phyloP scores from a whole-genome alignment of 2,888 invertebrate species.

The Neoascia interrupta region DNA sequence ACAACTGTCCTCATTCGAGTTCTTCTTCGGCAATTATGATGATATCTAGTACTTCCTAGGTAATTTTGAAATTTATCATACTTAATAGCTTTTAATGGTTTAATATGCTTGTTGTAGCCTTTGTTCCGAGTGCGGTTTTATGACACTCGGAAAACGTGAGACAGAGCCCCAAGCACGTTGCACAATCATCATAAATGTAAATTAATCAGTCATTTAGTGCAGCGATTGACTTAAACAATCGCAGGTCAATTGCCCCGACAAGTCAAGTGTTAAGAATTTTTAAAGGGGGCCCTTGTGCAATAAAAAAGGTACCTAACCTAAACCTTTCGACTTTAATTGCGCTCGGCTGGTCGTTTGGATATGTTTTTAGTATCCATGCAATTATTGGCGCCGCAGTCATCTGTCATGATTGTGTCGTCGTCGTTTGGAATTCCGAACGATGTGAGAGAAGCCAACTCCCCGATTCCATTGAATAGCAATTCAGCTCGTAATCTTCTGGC shows the following conservation, averaged over 20 bases:
- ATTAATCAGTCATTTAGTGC: slow-evolving; percentile 33
- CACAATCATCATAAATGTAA: slow-evolving; percentile 22
- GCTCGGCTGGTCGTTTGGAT: too few species aligned
- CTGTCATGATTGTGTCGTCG: background rate
- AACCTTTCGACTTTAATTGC: slow-evolving; percentile 21
- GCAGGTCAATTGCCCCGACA: slow-evolving; percentile 41
- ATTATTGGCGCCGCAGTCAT: too few species aligned
- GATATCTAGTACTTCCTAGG: background rate
- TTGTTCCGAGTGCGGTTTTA: slow-evolving; percentile 2
- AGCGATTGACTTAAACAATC: slow-evolving; percentile 13
- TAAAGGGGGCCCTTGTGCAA: too few species aligned
- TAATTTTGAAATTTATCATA: slow-evolving; percentile 41
- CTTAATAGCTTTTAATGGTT: slow-evolving; percentile 21
- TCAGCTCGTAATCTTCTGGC: background rate
- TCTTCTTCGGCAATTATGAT: slow-evolving; percentile 44
- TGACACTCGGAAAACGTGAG: background rate
- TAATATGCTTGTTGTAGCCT: slow-evolving; percentile 9
- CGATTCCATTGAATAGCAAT: background rate
- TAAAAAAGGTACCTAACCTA: too few species aligned
- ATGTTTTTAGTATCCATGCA: too few species aligned
- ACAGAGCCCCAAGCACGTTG: background rate
- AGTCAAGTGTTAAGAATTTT: too few species aligned
- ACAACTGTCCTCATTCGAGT: slow-evolving; percentile 46
- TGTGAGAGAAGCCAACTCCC: background rate
- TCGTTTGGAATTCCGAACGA: background rate